Base-by-base conservation (phyloP, 2,113 vertebrate species). In the Brevimyrus niger region DNA sequence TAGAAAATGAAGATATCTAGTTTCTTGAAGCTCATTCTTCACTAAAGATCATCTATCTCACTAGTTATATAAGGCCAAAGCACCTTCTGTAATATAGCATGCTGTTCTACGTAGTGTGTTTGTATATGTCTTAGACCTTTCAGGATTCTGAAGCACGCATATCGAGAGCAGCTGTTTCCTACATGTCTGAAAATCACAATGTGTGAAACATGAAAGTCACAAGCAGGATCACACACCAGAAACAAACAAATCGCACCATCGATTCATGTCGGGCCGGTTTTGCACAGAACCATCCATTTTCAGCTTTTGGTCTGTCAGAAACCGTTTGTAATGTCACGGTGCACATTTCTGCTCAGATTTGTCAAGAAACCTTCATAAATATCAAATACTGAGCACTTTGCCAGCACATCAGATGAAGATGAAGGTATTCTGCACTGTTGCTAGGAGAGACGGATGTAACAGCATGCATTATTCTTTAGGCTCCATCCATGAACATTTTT, bases 61-160 rank as follows among this genome's bases (percentile, higher is more conserved):
- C 61, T 87, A 90, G 90, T 91, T 91, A 92, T 91, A 88, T 61
- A 91, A 92, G 91, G 92, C 91, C 92, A 92, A 88, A 92, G 89
- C 92, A 93, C 91, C 91, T 93, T 91, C 89, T 91, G 92, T 90
- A 91, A 92, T 92, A 93, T 86, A 88, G 92, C 89, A 91, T 89
- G 86, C 85, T 80, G 48, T 80, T 61, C 46, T 86, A 50, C 44
- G 50, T 27, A 15, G 5, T 47, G 50, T 50, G 44, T 31, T 5
- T n/a, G 46, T 46, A n/a, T 85, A 50, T 4, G 11, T 13, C 46
- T 27, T 80, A 80, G 83, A 15, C 4, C 8, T 86, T 47, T 50
- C 42, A 4, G 9, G 10, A 50, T 1, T 2, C 83, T 27, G 46
- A 46, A 86, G 11, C 23, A 50, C 3, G 50, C 5, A 46, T 9